Percentiles rank a stretch among this genome's conserved stretches.
These are phyloP conservation scores for Esox masquinongy DNA, from an alignment of 2,797 vertebrate genomes.

Conservation along the genomic window DNA sequence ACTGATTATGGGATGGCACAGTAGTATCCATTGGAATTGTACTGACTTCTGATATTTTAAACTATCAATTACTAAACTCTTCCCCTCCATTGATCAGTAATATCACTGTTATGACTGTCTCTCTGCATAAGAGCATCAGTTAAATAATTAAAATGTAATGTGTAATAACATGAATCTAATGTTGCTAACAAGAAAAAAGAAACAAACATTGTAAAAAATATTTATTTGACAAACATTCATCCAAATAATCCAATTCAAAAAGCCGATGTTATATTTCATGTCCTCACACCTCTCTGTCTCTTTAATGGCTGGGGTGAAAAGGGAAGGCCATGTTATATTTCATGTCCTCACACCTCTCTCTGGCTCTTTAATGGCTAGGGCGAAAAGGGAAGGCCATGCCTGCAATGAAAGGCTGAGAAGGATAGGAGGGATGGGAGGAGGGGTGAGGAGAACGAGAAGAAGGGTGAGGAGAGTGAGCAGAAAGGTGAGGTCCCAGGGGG, in stretches of 20 bases:
- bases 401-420: slow-evolving; percentile 82
- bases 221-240: not conserved
- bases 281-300: not conserved
- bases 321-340: slow-evolving; percentile 73
- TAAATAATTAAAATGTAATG: not conserved
- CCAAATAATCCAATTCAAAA: not conserved
- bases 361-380: slow-evolving; percentile 76
- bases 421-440: slow-evolving; percentile 53
- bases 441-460: slow-evolving; percentile 45
- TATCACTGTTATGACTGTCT: not conserved
- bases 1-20: no score
- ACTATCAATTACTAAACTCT: not conserved
- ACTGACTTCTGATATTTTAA: not conserved
- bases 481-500: slow-evolving; percentile 55
- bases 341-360: not conserved
- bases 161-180: no score
- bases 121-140: no score
- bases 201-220: no score
- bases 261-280: not conserved
- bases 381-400: slow-evolving; percentile 88
- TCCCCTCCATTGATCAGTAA: not conserved
- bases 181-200: no score
- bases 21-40: not conserved
- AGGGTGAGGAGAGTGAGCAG: slow-evolving; percentile 45
- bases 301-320: slow-evolving; percentile 83